These are phyloP conservation scores for Catharus bicknelli DNA, from an alignment of 2,113 vertebrate species.

Conservation along the genomic window DNA sequence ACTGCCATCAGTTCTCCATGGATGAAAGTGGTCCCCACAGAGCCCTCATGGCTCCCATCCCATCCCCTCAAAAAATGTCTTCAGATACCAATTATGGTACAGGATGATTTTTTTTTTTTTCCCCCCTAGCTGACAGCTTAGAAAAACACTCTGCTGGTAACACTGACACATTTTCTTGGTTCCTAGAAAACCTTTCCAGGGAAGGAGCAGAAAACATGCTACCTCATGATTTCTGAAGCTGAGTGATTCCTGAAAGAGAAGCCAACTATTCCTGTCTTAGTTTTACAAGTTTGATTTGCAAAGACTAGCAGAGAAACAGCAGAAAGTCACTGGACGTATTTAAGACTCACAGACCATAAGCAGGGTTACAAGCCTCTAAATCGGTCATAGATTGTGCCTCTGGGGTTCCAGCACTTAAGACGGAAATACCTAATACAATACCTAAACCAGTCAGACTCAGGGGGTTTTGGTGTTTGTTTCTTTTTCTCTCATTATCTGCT, in stretches of 20 bases:
- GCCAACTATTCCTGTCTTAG: fast-evolving
- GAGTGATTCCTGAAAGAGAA: neutral
- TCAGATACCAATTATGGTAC: fast-evolving
- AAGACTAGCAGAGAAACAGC: neutral
- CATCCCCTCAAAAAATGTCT: neutral
- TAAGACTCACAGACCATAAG: neutral
- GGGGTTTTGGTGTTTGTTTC: neutral
- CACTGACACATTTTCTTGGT: neutral
- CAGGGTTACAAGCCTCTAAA: neutral
- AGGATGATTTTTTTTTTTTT: neutral
- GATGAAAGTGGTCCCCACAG: neutral
- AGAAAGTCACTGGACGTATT: neutral
- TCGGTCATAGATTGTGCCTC: neutral
- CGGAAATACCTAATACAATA: neutral
- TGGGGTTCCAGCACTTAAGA: neutral
- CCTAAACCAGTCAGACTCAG: neutral
- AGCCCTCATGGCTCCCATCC: too few relatives aligned
- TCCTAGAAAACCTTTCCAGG: neutral
- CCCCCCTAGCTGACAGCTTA: neutral
- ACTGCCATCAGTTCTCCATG: neutral
- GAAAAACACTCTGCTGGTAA: neutral
- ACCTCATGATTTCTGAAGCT: neutral
- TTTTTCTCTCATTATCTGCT: neutral
- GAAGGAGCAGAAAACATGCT: neutral
- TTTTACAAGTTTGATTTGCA: neutral